Evolutionary conservation across 1,140 invertebrate genomes (phyloP).

Genomic region (Dinoponera quadriceps): DNA sequence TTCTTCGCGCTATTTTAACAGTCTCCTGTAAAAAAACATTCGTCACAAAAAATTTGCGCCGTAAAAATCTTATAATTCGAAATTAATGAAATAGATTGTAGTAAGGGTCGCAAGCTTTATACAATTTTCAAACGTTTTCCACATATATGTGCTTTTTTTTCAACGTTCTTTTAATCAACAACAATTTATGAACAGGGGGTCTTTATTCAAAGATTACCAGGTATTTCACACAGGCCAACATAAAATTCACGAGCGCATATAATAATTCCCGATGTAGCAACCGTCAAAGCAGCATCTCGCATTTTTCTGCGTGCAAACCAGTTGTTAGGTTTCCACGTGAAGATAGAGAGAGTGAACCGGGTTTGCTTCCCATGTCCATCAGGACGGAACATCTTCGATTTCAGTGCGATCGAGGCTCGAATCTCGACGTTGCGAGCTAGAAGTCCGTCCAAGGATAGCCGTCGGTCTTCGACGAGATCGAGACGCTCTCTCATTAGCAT

Average conservation of each 20-base stretch:
- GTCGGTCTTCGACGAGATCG: conserved; percentile 51
- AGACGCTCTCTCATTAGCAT: conserved; percentile 77
- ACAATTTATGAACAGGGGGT: no score
- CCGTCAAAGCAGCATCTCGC: neutral
- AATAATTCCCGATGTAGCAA: neutral
- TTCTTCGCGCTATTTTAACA: neutral
- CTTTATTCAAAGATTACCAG: neutral
- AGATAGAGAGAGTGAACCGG: neutral
- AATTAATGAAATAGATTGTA: no score
- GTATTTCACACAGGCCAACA: neutral
- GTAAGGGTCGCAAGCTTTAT: no score
- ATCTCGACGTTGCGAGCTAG: conserved; percentile 19
- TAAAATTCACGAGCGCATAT: neutral
- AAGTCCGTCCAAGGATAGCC: conserved; percentile 66
- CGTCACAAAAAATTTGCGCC: no score
- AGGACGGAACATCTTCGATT: conserved; percentile 27
- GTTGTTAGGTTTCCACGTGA: neutral
- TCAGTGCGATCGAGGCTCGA: conserved; percentile 21
- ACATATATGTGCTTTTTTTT: no score
- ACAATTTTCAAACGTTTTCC: no score
- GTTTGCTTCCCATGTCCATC: conserved; percentile 10
- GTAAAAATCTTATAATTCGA: no score
- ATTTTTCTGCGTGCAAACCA: neutral
- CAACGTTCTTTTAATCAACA: no score
- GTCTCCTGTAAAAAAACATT: neutral